Percentiles rank a stretch among this genome's conserved stretches.
Evolutionary conservation across 2,888 invertebrate species (phyloP).

Genomic region (Hydropsyche betteni): DNA sequence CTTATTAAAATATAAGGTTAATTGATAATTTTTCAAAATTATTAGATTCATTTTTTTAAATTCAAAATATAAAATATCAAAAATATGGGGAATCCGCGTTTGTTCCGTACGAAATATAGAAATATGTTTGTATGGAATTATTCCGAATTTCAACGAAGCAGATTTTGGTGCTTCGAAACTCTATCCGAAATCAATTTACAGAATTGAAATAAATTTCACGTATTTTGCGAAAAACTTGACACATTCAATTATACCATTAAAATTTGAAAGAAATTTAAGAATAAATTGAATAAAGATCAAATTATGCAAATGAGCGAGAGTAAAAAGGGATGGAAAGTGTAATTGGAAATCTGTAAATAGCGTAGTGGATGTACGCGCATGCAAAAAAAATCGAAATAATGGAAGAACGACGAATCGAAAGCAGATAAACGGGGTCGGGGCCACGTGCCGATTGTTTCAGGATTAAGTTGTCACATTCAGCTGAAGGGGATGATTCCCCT

Average conservation of each 20-base stretch:
- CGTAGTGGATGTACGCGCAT: not conserved
- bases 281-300: not conserved
- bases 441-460: conserved; percentile 49
- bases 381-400: not conserved
- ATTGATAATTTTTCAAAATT: too few species aligned
- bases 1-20: too few species aligned
- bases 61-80: too few species aligned
- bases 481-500: conserved; percentile 19
- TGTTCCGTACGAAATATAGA: conserved; percentile 18
- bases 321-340: not conserved
- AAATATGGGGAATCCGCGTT: too few species aligned
- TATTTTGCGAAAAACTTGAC: not conserved
- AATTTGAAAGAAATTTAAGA: not conserved
- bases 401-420: conserved; percentile 22
- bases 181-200: conserved; percentile 35
- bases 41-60: too few species aligned
- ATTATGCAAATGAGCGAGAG: not conserved
- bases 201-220: conserved; percentile 3
- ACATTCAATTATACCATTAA: conserved; percentile 3
- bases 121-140: conserved; percentile 43
- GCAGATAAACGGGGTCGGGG: conserved; percentile 38
- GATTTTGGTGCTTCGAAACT: conserved; percentile 38
- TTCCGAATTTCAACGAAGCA: conserved; percentile 43
- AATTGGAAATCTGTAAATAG: conserved; percentile 30
- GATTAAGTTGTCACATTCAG: conserved; percentile 51